phyloP scores from a whole-genome alignment of 2,113 vertebrate species.

The Grammomys dolichurus region DNA sequence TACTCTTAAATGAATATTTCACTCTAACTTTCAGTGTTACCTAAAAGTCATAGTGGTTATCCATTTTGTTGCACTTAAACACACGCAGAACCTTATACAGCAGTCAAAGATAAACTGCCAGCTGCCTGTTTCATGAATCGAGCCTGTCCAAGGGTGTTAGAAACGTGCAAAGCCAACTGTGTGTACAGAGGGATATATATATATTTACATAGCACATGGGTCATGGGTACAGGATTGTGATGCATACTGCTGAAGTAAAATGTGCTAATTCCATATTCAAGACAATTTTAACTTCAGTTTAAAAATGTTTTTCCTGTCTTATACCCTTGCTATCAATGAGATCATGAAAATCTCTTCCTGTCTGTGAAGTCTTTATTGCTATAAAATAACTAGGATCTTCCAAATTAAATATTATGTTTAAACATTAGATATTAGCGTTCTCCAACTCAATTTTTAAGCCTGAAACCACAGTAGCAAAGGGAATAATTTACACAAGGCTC shows the following conservation, averaged over 20 bases:
- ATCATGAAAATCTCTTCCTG: slow-evolving; percentile 77
- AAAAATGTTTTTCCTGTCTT: slow-evolving; percentile 83
- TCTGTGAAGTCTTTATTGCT: slow-evolving; percentile 66
- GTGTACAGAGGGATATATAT: slow-evolving; percentile 68
- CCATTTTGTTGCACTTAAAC: slow-evolving; percentile 78
- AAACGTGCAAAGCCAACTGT: slow-evolving; percentile 76
- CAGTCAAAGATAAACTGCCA: slow-evolving; percentile 81
- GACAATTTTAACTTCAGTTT: slow-evolving; percentile 81
- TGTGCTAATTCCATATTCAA: slow-evolving; percentile 78
- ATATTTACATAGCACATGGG: slow-evolving; percentile 81
- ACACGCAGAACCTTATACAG: slow-evolving; percentile 74
- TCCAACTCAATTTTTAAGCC: slow-evolving; percentile 65
- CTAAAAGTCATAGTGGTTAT: slow-evolving; percentile 78
- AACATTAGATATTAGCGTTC: slow-evolving; percentile 82
- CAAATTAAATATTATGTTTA: slow-evolving; percentile 86
- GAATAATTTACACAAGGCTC: slow-evolving; percentile 76
- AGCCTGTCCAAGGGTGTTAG: slow-evolving; percentile 68
- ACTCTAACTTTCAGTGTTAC: slow-evolving; percentile 58
- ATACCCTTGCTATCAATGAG: slow-evolving; percentile 74
- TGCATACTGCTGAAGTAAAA: slow-evolving; percentile 77
- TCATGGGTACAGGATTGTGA: slow-evolving; percentile 75
- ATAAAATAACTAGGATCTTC: slow-evolving; percentile 72
- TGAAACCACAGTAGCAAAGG: slow-evolving; percentile 63
- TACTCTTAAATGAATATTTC: slow-evolving; percentile 42
- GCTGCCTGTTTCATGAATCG: slow-evolving; percentile 80